phyloP scores from a whole-genome alignment of 1,140 invertebrate species.

The Formica selysi region DNA sequence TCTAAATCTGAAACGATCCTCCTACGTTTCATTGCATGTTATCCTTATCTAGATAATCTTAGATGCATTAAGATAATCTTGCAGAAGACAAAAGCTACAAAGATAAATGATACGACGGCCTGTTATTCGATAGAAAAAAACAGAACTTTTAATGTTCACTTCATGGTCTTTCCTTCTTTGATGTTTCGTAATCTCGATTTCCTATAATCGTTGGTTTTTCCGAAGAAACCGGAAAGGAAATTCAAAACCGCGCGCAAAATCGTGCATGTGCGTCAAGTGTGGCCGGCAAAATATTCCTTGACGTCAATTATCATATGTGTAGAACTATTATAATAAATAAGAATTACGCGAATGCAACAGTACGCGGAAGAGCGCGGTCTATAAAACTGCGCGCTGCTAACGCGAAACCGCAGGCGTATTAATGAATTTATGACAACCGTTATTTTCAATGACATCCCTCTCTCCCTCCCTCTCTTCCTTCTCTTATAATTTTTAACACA shows the following conservation, averaged over 20 bases:
- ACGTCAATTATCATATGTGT: constrained; percentile 6
- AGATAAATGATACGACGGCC: neutral
- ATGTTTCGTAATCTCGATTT: constrained; percentile 9
- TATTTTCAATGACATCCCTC: neutral
- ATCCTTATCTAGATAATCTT: neutral
- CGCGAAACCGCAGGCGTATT: neutral
- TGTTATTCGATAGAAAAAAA: neutral
- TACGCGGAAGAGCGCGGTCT: constrained; percentile 39
- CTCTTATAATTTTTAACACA: neutral
- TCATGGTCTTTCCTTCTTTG: neutral
- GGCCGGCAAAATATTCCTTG: neutral
- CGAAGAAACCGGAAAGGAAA: neutral
- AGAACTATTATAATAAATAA: constrained; percentile 15
- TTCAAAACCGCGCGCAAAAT: constrained; percentile 29
- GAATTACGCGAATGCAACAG: neutral
- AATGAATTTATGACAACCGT: constrained; percentile 27
- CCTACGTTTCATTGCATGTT: neutral
- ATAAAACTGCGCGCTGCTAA: neutral
- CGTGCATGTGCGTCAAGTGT: neutral
- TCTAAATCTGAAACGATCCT: neutral
- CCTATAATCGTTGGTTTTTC: neutral
- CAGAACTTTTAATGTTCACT: neutral
- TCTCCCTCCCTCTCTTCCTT: no score
- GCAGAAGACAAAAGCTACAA: neutral
- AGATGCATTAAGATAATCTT: neutral